Evolutionary conservation across 2,888 invertebrate species (phyloP).

Genomic region (Hypselothyrea guttata): DNA sequence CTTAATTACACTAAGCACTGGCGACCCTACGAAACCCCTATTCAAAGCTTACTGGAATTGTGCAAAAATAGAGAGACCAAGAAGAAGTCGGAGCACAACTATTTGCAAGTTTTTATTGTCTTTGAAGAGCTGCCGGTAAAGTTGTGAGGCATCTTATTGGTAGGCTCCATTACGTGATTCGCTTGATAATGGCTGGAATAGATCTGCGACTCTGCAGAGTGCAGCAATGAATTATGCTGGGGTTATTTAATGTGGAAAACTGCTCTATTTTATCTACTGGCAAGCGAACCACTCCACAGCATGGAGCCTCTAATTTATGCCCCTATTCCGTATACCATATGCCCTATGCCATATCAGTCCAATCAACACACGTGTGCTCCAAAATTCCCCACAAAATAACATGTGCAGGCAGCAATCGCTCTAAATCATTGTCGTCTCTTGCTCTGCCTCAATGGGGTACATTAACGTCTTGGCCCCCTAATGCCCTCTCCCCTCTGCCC

Average conservation of each 20-base stretch:
- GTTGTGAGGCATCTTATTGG: conserved; percentile 21
- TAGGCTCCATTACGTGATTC: conserved; percentile 44
- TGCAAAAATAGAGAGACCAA: conserved; percentile 17
- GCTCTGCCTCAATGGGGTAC: conserved; percentile 58
- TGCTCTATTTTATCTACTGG: conserved; percentile 12
- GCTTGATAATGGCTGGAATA: conserved; percentile 28
- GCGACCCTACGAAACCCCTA: conserved; percentile 11
- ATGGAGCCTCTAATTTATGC: conserved; percentile 36
- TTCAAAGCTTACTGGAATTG: conserved; percentile 21
- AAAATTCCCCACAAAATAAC: conserved; percentile 25
- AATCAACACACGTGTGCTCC: conserved; percentile 32
- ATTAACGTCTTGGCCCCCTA: conserved; percentile 36
- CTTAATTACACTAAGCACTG: conserved; percentile 56
- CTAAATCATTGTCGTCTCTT: conserved; percentile 74
- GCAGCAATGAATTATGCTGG: conserved; percentile 23
- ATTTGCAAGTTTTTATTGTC: conserved; percentile 59
- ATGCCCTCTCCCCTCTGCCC: conserved; percentile 1
- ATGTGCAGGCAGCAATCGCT: conserved; percentile 38
- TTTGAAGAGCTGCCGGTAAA: conserved; percentile 35
- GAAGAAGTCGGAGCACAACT: conserved; percentile 19
- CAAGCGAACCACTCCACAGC: conserved; percentile 1
- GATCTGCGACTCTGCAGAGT: conserved; percentile 29
- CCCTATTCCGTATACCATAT: conserved; percentile 3
- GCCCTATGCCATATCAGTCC: conserved; percentile 44
- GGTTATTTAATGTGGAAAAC: conserved; percentile 14